Evolutionary conservation across 1,140 invertebrate genomes (phyloP), one percentile per base, ranked within the genome.

Genomic region (Drosophila pallidifrons): DNA sequence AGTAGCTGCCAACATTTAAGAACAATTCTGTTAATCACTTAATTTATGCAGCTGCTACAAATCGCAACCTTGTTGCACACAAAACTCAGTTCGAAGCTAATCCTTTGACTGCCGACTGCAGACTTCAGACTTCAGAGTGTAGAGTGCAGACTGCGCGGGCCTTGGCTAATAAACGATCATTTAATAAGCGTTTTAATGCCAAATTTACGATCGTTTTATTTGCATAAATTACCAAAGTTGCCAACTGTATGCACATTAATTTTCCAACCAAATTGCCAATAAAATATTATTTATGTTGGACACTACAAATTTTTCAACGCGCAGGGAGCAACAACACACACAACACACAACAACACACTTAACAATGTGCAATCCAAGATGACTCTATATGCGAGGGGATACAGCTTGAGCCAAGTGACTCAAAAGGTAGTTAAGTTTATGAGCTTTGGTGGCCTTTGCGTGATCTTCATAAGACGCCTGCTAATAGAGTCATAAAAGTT

Each of bases 121-220:
- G 46, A 47, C 46, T 43, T 5, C 6, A 6, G 16, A 47, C 13
- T 47, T 7, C 6, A 20, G 15, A 20, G 6, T 8, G 7, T 13
- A 13, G 28, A 32, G 30, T 38, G 46, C 15, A 13, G 52, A 45
- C 59, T 57, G 8, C 35, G 35, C 16, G n/a, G 54, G 13, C 54
- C 13, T 49, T 73, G 78, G 72, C 67, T 89, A 89, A 89, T 89
- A 89, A 89, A 89, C 85, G 85, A 89, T 89, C 81, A 81, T 89
- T 89, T 91, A 91, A 91, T 91, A 91, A 91, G 79, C 85, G 89
- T 78, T 91, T 91, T 91, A 91, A 91, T 91, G 89, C 90, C 89
- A 89, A 91, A 91, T 91, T 91, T 91, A 91, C 81, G 89, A 91
- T 86, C 89, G 83, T 86, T 91, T 91, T 91, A 91, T 91, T 91